phyloP scores from a whole-genome alignment of 2,888 invertebrate species.

The Dusona sp. region DNA sequence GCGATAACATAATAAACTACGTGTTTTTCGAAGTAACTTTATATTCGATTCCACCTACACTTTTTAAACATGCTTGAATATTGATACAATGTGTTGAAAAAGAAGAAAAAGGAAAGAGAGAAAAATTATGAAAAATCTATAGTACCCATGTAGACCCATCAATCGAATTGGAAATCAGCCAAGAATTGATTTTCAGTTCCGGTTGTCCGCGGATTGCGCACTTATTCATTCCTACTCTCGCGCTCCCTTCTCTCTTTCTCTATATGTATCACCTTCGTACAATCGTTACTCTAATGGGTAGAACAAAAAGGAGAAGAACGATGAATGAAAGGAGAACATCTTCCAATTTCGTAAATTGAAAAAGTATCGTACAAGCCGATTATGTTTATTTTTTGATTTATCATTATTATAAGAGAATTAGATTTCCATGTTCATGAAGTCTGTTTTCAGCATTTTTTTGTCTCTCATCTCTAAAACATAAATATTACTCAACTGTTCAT shows the following conservation, averaged over 20 bases:
- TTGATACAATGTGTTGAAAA: neutral
- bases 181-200: conserved; percentile 61
- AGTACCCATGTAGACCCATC: conserved; percentile 25
- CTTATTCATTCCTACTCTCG: conserved; percentile 8
- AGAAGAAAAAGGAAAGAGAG: neutral
- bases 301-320: neutral
- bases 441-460: neutral
- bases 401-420: too few relatives aligned
- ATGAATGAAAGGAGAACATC: neutral
- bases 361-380: too few relatives aligned
- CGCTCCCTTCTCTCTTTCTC: neutral
- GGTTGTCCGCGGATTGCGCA: conserved; percentile 45
- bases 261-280: neutral
- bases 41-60: neutral
- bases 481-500: neutral
- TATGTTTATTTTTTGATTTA: too few relatives aligned
- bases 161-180: conserved; percentile 59
- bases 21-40: neutral
- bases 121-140: neutral
- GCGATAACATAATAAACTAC: neutral
- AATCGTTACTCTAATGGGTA: neutral
- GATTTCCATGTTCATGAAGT: neutral
- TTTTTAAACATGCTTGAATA: neutral
- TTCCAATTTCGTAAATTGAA: too few relatives aligned
- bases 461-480: neutral